A percentile compares a stretch with the other conserved stretches of the same genome.
Conservation (phyloP, 92 coral and sea anemone genomes). For the Diadumene lineata region DNA sequence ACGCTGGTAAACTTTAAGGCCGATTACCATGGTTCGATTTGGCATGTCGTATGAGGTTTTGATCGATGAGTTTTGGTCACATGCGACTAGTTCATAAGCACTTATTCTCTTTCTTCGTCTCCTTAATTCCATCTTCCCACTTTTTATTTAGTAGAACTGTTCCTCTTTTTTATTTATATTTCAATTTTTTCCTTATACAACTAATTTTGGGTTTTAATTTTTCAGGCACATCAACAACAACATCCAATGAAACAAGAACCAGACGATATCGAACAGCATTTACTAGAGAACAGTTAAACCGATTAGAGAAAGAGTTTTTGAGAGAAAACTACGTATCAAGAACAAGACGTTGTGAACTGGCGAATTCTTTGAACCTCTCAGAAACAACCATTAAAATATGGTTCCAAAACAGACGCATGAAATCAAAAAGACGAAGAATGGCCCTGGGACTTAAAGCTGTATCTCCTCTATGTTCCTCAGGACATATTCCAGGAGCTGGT, state of each 20-base stretch:
- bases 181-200: too few species aligned
- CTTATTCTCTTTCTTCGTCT: too few species aligned
- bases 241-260: slow-evolving; percentile 72
- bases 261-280: slow-evolving; percentile 88
- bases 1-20: too few species aligned
- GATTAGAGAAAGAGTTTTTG: slow-evolving; percentile 84
- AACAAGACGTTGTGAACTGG: slow-evolving; percentile 82
- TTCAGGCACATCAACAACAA: slow-evolving; percentile 34
- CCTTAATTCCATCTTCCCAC: too few species aligned
- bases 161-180: too few species aligned
- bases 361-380: slow-evolving; percentile 72
- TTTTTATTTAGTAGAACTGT: too few species aligned
- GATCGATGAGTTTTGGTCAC: too few species aligned
- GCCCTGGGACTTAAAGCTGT: slow-evolving; percentile 86
- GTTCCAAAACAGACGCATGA: slow-evolving; percentile 92
- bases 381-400: slow-evolving; percentile 91
- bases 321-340: slow-evolving; percentile 88
- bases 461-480: slow-evolving; percentile 68
- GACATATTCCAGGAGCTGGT: slow-evolving; percentile 66
- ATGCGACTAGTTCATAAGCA: too few species aligned
- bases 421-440: slow-evolving; percentile 81
- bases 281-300: slow-evolving; percentile 82
- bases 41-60: too few species aligned
- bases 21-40: too few species aligned
- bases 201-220: background rate